Evolutionary conservation across 2,797 vertebrate genomes (phyloP), one percentile per base, ranked within the genome.

Genomic region (Phataginus tricuspis): DNA sequence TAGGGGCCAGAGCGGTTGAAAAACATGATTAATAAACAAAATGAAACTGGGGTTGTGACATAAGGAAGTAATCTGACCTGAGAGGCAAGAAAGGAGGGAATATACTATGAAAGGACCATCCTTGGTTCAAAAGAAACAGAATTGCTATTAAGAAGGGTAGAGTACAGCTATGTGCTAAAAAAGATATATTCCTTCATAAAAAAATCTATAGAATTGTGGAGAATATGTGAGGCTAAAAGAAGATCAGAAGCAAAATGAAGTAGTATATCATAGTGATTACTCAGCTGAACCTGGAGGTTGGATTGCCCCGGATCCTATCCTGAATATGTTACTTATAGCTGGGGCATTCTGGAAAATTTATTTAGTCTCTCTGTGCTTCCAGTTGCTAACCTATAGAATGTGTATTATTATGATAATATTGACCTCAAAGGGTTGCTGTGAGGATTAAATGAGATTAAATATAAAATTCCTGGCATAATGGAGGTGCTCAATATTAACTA

Each of bases 11-110:
- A 92, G 23, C 19, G 75, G 18, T 72, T 80, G 21, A 71, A 74
- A 92, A 87, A 86, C 59, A 55, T 75, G 57, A 90, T 91, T 84
- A 86, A 66, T 86, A 89, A 95, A 63, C 45, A 71, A 74, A 87
- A 39, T 68, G 34, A 84, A 90, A 77, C 55, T 87, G 69, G 68
- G 10, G 5, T 64, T 72, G 59, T 78, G 25, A 69, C 61, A 25
- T 49, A 86, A 63, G 34, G 83, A 96, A 78, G 57, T 75, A 63
- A 37, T 12, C 6, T 51, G 37, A 79, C 4, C 31, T 4, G 29
- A 96, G 34, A 89, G 27, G 4, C 16, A 19, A 34, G 5, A 27
- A 96, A 85, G 23, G 66, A 89, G 11, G 39, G 51, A 82, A 69
- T 64, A 42, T 1, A 39, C 18, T 9, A 19, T 7, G 34, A 80